A percentile compares a stretch with the other conserved stretches of the same genome.
Evolutionary conservation across 2,888 invertebrate species (phyloP).

Genomic region (Melinaea menophilus): DNA sequence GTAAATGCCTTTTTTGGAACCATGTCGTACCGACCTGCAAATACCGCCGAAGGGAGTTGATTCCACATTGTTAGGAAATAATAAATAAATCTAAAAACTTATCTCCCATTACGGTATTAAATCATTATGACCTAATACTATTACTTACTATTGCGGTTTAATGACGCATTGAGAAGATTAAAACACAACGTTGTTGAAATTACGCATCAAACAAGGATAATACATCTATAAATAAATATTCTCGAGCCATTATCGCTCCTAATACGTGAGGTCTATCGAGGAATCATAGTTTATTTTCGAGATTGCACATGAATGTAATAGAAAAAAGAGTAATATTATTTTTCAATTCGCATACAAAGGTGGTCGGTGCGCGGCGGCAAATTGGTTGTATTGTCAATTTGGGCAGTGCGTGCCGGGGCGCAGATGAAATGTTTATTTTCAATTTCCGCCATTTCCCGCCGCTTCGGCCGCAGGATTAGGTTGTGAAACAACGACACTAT

Average conservation of each 20-base stretch:
- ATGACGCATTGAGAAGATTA: constrained; percentile 13
- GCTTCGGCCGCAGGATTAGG: constrained; percentile 70
- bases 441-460: constrained; percentile 75
- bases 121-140: no score
- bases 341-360: constrained; percentile 78
- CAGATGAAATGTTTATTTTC: constrained; percentile 78
- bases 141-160: constrained; percentile 10
- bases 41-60: no score
- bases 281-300: constrained; percentile 70
- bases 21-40: no score
- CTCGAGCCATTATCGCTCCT: background rate
- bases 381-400: constrained; percentile 79
- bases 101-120: background rate
- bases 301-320: constrained; percentile 62
- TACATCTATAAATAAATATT: constrained; percentile 1
- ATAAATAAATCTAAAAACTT: constrained; percentile 3
- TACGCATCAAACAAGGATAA: constrained; percentile 19
- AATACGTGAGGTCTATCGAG: constrained; percentile 18
- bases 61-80: no score
- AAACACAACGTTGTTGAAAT: constrained; percentile 11
- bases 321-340: constrained; percentile 76
- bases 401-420: constrained; percentile 76
- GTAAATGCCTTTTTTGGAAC: no score
- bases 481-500: constrained; percentile 55
- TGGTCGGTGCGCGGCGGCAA: constrained; percentile 72